Evolutionary conservation across 2,113 vertebrate species (phyloP).

Genomic region (Psephotus haematonotus): DNA sequence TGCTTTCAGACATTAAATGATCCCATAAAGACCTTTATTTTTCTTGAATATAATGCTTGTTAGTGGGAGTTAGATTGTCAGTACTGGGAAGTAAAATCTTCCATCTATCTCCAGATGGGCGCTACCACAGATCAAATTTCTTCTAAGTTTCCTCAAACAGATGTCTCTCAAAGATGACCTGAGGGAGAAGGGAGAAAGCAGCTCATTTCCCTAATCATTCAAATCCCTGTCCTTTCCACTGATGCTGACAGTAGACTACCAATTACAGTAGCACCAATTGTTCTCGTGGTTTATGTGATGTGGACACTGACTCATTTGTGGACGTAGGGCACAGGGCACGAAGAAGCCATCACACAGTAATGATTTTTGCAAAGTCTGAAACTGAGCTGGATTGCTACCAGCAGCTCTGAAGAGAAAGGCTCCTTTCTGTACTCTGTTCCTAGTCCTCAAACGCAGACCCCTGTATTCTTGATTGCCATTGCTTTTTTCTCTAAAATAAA

Average conservation of each 20-base stretch:
- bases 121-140: neutral
- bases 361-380: conserved; percentile 16
- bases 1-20: neutral
- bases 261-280: conserved; percentile 30
- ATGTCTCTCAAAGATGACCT: neutral
- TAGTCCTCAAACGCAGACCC: neutral
- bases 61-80: neutral
- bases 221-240: conserved; percentile 5
- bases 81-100: neutral
- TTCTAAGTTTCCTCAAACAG: neutral
- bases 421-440: neutral
- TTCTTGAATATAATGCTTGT: neutral
- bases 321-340: neutral
- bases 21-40: neutral
- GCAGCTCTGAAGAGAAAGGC: conserved; percentile 15
- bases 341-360: neutral
- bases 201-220: neutral
- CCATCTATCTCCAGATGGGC: neutral
- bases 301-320: conserved; percentile 8
- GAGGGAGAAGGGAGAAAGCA: conserved; percentile 2
- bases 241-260: neutral
- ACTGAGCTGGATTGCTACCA: neutral
- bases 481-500: neutral
- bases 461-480: neutral
- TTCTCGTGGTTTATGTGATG: conserved; percentile 23